Conservation (phyloP, 2,797 vertebrate species). For the Siniperca obscura region DNA sequence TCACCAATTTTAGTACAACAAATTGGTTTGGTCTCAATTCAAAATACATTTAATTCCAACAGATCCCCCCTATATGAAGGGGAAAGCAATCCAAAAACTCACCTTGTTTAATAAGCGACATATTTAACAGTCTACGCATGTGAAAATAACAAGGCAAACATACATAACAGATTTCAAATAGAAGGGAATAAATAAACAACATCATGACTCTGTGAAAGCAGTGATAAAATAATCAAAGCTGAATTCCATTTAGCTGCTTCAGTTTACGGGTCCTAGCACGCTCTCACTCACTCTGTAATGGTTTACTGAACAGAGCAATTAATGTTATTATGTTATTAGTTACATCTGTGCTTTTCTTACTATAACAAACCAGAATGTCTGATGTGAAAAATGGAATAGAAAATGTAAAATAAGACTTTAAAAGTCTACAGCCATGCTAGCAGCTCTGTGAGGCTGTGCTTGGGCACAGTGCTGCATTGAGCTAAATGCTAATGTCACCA, state of each 20-base stretch:
- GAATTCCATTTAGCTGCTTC: background rate
- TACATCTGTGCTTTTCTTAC: background rate
- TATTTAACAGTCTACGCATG: background rate
- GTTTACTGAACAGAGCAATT: background rate
- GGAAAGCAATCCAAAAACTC: background rate
- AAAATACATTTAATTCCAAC: conserved; percentile 23
- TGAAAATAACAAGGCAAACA: conserved; percentile 17
- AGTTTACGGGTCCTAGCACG: background rate
- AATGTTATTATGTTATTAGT: background rate
- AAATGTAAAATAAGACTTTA: too few species aligned
- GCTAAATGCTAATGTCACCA: too few species aligned
- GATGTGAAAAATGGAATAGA: background rate
- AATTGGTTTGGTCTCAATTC: conserved; percentile 28
- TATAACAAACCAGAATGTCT: background rate
- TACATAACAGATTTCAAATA: background rate
- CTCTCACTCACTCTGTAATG: background rate
- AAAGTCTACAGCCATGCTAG: too few species aligned
- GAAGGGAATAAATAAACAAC: background rate
- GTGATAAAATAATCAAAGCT: background rate
- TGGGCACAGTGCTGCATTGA: too few species aligned
- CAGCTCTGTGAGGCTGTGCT: too few species aligned
- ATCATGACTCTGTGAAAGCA: too few species aligned
- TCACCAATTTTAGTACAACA: conserved; percentile 32
- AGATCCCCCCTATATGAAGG: background rate
- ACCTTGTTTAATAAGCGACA: conserved; percentile 7